phyloP scores from a whole-genome alignment of 2,888 invertebrate species.

The Chymomyza procnemis region DNA sequence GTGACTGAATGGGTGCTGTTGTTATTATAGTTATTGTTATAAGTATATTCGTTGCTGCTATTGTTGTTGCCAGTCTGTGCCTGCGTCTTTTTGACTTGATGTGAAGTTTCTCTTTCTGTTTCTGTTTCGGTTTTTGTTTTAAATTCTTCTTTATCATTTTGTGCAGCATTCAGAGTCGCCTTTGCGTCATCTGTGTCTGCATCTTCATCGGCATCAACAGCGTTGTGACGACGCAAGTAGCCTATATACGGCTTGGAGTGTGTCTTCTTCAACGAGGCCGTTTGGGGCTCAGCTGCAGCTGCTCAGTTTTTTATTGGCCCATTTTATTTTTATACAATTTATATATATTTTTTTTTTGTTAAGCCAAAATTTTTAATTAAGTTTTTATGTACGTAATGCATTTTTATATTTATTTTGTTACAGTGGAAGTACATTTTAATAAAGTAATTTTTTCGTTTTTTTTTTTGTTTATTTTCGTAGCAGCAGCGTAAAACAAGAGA shows the following conservation, averaged over 20 bases:
- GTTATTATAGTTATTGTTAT: slow-evolving; percentile 15
- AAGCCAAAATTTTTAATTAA: slow-evolving; percentile 13
- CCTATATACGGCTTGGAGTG: slow-evolving; percentile 20
- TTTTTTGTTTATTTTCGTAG: neutral
- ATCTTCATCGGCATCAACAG: slow-evolving; percentile 54
- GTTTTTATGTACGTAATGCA: slow-evolving; percentile 5
- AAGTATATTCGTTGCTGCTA: slow-evolving; percentile 2
- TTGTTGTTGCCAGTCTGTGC: slow-evolving; percentile 22
- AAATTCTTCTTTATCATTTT: neutral
- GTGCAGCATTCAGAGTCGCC: slow-evolving; percentile 17
- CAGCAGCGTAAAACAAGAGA: slow-evolving; percentile 45
- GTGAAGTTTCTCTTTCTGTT: neutral
- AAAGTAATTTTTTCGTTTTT: too few species aligned
- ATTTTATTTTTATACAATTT: slow-evolving; percentile 12
- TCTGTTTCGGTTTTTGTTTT: neutral
- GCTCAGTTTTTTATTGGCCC: neutral
- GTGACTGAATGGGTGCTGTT: slow-evolving; percentile 27
- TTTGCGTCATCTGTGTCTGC: slow-evolving; percentile 28
- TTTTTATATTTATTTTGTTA: slow-evolving; percentile 20
- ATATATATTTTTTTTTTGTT: slow-evolving; percentile 6
- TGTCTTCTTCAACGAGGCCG: slow-evolving; percentile 10
- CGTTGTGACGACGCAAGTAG: slow-evolving; percentile 47
- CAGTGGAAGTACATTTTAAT: neutral
- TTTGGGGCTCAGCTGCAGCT: slow-evolving; percentile 33
- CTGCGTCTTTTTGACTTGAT: slow-evolving; percentile 12